These are phyloP conservation scores for Calcarius lapponicus DNA, from an alignment of 2,797 vertebrate species.

Conservation along the genomic window DNA sequence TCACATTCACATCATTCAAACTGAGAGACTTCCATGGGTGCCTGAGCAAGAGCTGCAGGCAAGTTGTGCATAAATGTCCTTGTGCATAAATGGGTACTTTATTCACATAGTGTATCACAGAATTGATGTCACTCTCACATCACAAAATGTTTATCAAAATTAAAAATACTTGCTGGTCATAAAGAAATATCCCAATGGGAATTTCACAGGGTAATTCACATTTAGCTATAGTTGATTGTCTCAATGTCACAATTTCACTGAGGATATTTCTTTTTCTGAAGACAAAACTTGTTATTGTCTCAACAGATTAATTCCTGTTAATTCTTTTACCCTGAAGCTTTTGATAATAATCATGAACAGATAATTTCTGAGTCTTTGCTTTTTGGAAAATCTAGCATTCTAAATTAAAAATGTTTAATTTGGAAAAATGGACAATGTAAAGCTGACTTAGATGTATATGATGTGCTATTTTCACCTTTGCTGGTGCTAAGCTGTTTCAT, in stretches of 20 bases:
- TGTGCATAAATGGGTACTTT: not conserved
- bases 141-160: not conserved
- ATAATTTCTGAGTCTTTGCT: not conserved
- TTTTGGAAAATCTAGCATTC: not conserved
- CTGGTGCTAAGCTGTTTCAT: not conserved
- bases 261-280: not conserved
- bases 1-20: not conserved
- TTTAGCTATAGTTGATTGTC: not conserved
- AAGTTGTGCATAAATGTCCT: not conserved
- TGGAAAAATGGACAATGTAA: not conserved
- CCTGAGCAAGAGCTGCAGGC: not conserved
- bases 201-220: not conserved
- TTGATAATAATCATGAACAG: not conserved
- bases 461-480: not conserved
- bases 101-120: not conserved
- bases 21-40: not conserved
- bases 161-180: not conserved
- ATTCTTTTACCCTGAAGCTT: not conserved
- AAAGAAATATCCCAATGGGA: not conserved
- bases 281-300: not conserved
- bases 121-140: not conserved
- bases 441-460: not conserved
- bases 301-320: not conserved
- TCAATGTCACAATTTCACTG: not conserved
- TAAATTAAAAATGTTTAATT: not conserved